A percentile compares a stretch with the other conserved stretches of the same genome.
Evolutionary conservation across 1,140 invertebrate species (phyloP).

Genomic region (Bombus affinis): DNA sequence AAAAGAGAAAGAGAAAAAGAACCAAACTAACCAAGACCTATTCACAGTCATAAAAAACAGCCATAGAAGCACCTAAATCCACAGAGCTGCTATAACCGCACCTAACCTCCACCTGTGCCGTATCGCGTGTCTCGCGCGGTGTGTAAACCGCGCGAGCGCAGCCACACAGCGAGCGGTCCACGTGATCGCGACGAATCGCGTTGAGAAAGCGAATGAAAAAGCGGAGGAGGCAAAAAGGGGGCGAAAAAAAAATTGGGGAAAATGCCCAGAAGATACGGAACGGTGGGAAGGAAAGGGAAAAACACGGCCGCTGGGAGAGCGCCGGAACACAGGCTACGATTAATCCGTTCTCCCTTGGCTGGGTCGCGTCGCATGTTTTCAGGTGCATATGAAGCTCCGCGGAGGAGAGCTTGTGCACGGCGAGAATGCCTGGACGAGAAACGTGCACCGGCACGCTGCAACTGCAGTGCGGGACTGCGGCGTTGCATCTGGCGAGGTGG

Average conservation of each 20-base stretch:
- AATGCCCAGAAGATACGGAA: too few relatives aligned
- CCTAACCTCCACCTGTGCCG: background rate
- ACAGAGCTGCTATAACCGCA: background rate
- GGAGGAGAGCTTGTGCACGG: constrained; percentile 3
- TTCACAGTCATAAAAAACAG: background rate
- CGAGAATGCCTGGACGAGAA: constrained; percentile 6
- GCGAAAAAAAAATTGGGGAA: background rate
- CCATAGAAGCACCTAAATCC: background rate
- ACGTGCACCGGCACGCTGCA: constrained; percentile 56
- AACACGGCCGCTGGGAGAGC: too few relatives aligned
- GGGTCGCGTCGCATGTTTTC: constrained; percentile 20
- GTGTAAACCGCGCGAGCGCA: background rate
- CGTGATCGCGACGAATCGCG: background rate
- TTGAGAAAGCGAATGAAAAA: background rate
- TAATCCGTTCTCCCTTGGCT: constrained; percentile 13
- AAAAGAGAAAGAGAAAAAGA: accelerated
- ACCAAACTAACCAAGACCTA: background rate
- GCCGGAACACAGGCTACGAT: background rate
- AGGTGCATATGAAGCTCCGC: background rate
- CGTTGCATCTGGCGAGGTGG: constrained; percentile 70
- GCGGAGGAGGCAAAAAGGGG: background rate
- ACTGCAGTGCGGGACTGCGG: constrained; percentile 78
- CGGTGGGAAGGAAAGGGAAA: too few relatives aligned
- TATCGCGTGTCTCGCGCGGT: background rate
- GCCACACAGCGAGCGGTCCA: background rate